Base-by-base conservation (phyloP, 2,888 invertebrate species). In the Cataglyphis altisquamis region DNA sequence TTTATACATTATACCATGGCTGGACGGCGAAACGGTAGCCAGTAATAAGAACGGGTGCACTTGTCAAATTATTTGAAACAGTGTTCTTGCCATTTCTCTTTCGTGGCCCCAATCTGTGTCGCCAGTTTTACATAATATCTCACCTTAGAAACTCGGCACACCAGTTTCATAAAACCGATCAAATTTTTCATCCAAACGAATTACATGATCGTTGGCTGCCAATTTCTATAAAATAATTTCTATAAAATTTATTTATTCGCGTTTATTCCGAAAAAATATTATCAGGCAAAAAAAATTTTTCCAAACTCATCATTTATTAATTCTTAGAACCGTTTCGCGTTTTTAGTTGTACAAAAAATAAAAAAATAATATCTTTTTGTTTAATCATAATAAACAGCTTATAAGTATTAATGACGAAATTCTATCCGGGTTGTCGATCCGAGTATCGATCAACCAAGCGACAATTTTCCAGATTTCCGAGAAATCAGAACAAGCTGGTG, bases 41-140 rank as follows among this genome's bases (percentile, higher is more conserved):
- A 63, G 52, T 45, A 73, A 75, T 87, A 83, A 87, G 74, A 82
- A 73, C 68, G 9, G 48, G 39, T 52, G 70, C 70, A 63, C 48
- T 73, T 64, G 83, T 84, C 75, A 64, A 81, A 87, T 84, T 80
- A 74, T 86, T 83, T 72, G 45, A 64, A 75, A 83, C 74, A 32
- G 52, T 78, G 55, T 32, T 67, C 55, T 60, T 62, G 60, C 41
- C 60, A 83, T 88, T 84, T 87, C 82, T 83, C 82, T 82, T 80
- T 81, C 83, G 78, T 78, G 83, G 81, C 72, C 85, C 45, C 82
- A 39, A 86, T 83, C 82, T 68, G 63, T 62, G 81, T 85, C 64
- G 68, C 57, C 41, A 63, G 82, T 52, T 90, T 89, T 90, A 90
- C 85, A 85, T 90, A 89, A 89, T 84, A 84, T 84, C 83, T 68